phyloP scores from a whole-genome alignment of 1,140 invertebrate species.

The Trichonephila clavipes region DNA sequence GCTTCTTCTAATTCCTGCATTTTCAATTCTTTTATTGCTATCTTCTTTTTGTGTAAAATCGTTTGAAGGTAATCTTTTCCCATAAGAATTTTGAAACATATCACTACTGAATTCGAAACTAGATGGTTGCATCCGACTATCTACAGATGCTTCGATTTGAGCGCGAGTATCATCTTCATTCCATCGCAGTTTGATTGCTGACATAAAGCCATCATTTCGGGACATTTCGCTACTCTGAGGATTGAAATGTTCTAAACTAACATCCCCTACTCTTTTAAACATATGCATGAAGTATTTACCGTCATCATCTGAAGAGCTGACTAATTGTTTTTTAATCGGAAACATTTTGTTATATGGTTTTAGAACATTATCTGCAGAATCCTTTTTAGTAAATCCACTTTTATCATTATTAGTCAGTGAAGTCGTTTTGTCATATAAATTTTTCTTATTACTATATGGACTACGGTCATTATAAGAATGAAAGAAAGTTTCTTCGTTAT shows the following conservation, averaged over 20 bases:
- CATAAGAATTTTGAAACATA: background rate
- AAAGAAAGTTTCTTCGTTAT: background rate
- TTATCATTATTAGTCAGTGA: background rate
- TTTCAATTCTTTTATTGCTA: background rate
- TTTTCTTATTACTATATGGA: conserved; percentile 12
- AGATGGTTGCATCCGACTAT: conserved; percentile 40
- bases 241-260: conserved; percentile 53
- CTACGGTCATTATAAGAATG: background rate
- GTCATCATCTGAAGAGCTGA: background rate
- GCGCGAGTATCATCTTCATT: conserved; percentile 55
- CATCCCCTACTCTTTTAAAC: conserved; percentile 62
- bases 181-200: conserved; percentile 61
- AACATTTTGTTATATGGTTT: background rate
- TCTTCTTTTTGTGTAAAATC: background rate
- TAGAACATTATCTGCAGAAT: background rate
- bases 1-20: background rate
- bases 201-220: conserved; percentile 40
- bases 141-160: conserved; percentile 33
- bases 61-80: background rate
- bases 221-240: background rate
- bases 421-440: background rate
- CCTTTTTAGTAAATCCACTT: background rate
- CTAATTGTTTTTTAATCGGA: background rate
- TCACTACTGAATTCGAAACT: background rate
- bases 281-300: conserved; percentile 68